Percentiles rank a stretch among this genome's conserved stretches.
Conservation (phyloP, 2,113 vertebrate species). For the Pantherophis guttatus region DNA sequence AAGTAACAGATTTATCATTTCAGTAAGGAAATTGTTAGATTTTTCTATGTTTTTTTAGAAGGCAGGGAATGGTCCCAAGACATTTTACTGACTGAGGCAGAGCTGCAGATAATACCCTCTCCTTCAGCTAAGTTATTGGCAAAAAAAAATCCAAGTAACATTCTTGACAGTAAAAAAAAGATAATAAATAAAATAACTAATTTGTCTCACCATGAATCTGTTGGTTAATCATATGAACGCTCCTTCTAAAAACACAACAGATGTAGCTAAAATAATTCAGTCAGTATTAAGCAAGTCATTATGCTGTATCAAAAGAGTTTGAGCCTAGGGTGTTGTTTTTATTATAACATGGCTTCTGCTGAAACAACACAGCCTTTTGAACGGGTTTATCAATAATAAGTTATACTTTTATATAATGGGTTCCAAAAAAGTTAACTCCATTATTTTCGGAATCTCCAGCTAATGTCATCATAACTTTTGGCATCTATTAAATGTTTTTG, state of each 20-base stretch:
- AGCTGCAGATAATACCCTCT: no score
- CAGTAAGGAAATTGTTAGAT: slow-evolving; percentile 35
- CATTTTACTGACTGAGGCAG: no score
- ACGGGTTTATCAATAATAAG: not conserved
- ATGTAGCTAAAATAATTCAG: not conserved
- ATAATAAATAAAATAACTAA: not conserved
- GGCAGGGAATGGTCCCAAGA: slow-evolving; percentile 7
- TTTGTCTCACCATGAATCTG: not conserved
- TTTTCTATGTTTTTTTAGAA: slow-evolving; percentile 14
- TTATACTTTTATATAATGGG: not conserved
- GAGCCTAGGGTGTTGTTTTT: not conserved
- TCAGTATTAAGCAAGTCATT: not conserved
- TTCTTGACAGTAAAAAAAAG: not conserved
- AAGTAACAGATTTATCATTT: slow-evolving; percentile 37
- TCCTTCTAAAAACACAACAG: not conserved
- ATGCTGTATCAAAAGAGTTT: not conserved
- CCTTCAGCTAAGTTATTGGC: not conserved
- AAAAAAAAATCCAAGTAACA: slow-evolving; percentile 36
- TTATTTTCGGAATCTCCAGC: not conserved
- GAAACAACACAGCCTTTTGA: not conserved
- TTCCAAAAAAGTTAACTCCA: not conserved
- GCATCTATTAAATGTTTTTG: not conserved
- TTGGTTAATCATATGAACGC: not conserved
- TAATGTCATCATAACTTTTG: not conserved
- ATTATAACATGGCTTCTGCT: not conserved